Evolutionary conservation across 2,888 invertebrate species (phyloP), one percentile per base, ranked within the genome.

Genomic region (Actias luna): DNA sequence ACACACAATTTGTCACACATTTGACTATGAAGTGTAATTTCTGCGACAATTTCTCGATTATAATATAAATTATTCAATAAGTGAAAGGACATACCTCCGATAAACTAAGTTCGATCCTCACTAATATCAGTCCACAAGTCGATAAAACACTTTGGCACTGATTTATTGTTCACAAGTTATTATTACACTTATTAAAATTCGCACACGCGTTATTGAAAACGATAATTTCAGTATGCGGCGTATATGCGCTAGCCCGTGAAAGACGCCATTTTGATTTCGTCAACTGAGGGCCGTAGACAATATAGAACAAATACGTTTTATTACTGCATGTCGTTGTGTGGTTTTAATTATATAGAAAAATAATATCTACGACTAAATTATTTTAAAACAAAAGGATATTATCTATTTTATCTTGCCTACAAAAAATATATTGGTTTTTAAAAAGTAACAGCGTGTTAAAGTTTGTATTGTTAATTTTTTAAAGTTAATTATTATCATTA

Each of bases 241-340:
- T 86, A 88, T 88, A 86, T 82, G 85, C 85, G 84, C 87, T 89
- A 90, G 81, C 80, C 84, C 83, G 84, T 85, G 85, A 87, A 87
- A 86, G 88, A 89, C 90, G 92, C 92, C 92, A 92, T 92, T 92
- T 92, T 92, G 92, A 92, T 92, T 90, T 92, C 92, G 91, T 92
- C 92, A 89, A 92, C 91, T 91, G 88, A 82, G 76, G 74, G 67
- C 79, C 75, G 87, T 74, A 88, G 87, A 89, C 85, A 87, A 85
- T 64, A 77, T 73, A 82, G 75, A 81, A 0, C 1, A 14, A 36
- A 0, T 60, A 59, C 80, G 78, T 80, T 78, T 73, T 60, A 67
- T 74, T 75, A 59, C 60, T 65, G 33, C 60, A 39, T 25, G 4
- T 10, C 3, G 25, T 22, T 25, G 8, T 10, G 0, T 50, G 3